A percentile compares a stretch with the other conserved stretches of the same genome.
Evolutionary conservation across 2,888 invertebrate genomes (phyloP).

Genomic region (Piscicola geometra): DNA sequence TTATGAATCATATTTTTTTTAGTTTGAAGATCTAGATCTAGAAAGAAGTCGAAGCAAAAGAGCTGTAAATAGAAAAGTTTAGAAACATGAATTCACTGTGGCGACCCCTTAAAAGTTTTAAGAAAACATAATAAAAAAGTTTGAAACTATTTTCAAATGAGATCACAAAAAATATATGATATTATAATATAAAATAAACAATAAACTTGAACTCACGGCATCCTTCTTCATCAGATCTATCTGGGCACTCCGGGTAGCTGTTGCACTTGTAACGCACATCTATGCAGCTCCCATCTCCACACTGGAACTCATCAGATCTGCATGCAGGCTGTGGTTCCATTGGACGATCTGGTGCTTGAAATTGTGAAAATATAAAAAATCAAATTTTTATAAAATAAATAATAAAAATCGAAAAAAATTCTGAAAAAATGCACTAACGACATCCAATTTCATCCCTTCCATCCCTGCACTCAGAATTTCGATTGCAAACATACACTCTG

Average conservation of each 20-base stretch:
- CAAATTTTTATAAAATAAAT: neutral
- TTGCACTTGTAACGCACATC: conserved; percentile 65
- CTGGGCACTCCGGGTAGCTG: conserved; percentile 53
- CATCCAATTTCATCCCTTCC: conserved; percentile 63
- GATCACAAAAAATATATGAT: neutral
- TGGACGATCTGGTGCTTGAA: neutral
- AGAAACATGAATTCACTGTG: too few species aligned
- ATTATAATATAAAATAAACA: neutral
- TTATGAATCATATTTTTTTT: too few species aligned
- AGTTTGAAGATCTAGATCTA: too few species aligned
- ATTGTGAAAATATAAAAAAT: neutral
- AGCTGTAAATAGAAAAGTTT: too few species aligned
- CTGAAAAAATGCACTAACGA: conserved; percentile 45
- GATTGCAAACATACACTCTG: conserved; percentile 74
- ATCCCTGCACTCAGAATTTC: conserved; percentile 65
- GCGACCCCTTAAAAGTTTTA: neutral
- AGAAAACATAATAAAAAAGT: neutral
- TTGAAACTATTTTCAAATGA: neutral
- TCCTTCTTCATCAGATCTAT: conserved; percentile 55
- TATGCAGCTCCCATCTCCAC: conserved; percentile 68
- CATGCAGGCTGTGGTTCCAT: neutral
- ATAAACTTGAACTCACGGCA: conserved; percentile 44
- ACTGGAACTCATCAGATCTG: conserved; percentile 46
- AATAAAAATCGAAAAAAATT: too few species aligned
- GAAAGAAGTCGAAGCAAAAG: too few species aligned